Base-by-base conservation (phyloP, 2,797 vertebrate genomes). In the Saxicola maurus region DNA sequence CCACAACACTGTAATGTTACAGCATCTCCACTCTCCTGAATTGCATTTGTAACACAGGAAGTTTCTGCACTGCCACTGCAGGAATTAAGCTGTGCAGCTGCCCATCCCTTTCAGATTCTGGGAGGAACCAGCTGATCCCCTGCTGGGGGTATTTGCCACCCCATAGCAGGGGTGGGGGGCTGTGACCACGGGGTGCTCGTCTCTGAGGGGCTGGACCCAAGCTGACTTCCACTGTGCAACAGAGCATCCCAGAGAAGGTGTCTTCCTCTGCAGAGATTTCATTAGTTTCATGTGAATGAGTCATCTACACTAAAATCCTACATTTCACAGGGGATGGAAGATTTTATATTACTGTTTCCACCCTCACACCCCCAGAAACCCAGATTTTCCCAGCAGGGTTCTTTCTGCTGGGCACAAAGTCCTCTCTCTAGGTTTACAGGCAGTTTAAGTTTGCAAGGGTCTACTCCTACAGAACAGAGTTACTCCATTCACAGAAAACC, bases 281-380 rank as follows among this genome's bases (percentile, higher is more conserved):
- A 23, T 76, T 33, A 23, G 45, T 43, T 86, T 75, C 48, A 73
- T 37, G 23, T 37, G 20, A 77, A 62, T 40, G 16, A 49, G 35
- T 38, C 66, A 62, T 8, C 60, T 74, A 46, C 33, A 64, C 37
- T 46, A 80, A 85, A 78, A 60, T 21, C 27, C 59, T 46, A 30
- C 35, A 33, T 79, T 86, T 61, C 71, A 82, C 35, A 83, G 20
- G 4, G 11, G 38, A 71, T 5, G 25, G 45, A 59, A 86, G 27
- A 71, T 5, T 68, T 69, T 57, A 62, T 60, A 60, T 28, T 25
- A 48, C 20, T 17, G 27, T 60, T n/a, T 7, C 46, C 18, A 7
- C 4, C 1, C 1, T 3, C 9, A 2, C 1, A 2, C 1, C 10
- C 8, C 5, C 6, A 10, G 20, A 93, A 93, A 33, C 13, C 16